A percentile compares a stretch with the other conserved stretches of the same genome.
phyloP scores from a whole-genome alignment of 2,888 invertebrate genomes.

The Diaperis boleti region DNA sequence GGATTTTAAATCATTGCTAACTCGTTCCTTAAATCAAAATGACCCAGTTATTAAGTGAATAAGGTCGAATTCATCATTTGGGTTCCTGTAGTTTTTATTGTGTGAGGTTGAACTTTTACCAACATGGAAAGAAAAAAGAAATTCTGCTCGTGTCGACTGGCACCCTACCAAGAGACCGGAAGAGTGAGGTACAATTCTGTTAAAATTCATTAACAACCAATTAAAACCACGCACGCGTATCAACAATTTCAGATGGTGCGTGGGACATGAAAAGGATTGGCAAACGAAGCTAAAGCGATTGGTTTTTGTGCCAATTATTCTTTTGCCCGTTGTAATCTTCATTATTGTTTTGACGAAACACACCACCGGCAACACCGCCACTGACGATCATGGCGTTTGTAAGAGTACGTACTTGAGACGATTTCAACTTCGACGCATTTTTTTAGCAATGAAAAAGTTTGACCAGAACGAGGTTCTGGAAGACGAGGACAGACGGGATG shows the following conservation, averaged over 20 bases:
- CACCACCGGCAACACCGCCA: slow-evolving; percentile 19
- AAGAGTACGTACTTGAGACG: slow-evolving; percentile 6
- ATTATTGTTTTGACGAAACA: slow-evolving; percentile 50
- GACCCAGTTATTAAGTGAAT: slow-evolving; percentile 53
- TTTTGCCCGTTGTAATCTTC: slow-evolving; percentile 62
- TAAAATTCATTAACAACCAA: slow-evolving; percentile 40
- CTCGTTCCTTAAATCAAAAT: slow-evolving; percentile 50
- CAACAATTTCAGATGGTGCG: slow-evolving; percentile 63
- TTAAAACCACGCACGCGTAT: slow-evolving; percentile 41
- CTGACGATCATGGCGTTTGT: slow-evolving; percentile 35
- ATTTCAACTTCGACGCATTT: background rate
- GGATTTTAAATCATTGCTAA: slow-evolving; percentile 47
- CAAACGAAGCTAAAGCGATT: slow-evolving; percentile 63
- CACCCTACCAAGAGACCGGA: slow-evolving; percentile 66
- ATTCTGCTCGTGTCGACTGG: slow-evolving; percentile 65
- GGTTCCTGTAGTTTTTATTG: slow-evolving; percentile 44
- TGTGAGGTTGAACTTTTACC: slow-evolving; percentile 41
- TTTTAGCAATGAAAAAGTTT: slow-evolving; percentile 40
- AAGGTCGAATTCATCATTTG: slow-evolving; percentile 57
- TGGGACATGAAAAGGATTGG: slow-evolving; percentile 65
- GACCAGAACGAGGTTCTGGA: slow-evolving; percentile 52
- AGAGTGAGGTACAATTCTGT: slow-evolving; percentile 63
- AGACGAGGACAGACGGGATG: slow-evolving; percentile 52
- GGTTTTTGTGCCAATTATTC: slow-evolving; percentile 64
- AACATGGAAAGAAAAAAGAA: slow-evolving; percentile 57